Conservation (phyloP, 1,140 invertebrate genomes). For the Papilio polyxenes region DNA sequence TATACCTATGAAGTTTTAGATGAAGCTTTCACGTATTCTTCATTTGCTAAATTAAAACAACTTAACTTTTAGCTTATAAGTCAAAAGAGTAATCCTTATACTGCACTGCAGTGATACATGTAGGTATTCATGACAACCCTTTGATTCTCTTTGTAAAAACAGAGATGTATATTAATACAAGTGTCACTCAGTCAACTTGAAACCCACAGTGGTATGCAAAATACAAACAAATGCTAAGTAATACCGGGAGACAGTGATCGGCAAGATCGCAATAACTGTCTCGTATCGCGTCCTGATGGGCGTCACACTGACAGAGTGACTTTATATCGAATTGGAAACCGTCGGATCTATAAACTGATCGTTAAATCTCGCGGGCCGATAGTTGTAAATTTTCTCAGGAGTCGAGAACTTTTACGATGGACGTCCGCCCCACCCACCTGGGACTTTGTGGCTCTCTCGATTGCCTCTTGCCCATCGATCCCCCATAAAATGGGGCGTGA, state of each 20-base stretch:
- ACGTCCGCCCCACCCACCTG: conserved; percentile 69
- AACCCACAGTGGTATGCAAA: background rate
- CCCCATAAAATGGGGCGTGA: conserved; percentile 66
- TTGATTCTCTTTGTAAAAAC: no score
- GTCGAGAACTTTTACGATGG: conserved; percentile 72
- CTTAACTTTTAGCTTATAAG: background rate
- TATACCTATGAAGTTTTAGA: background rate
- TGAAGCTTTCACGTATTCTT: no score
- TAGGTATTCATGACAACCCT: no score
- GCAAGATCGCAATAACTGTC: conserved; percentile 38
- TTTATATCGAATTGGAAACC: conserved; percentile 74
- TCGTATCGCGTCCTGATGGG: conserved; percentile 53
- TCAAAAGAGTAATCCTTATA: no score
- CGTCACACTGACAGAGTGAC: conserved; percentile 65
- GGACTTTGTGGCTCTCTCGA: conserved; percentile 65
- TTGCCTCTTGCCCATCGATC: conserved; percentile 64
- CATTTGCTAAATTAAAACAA: background rate
- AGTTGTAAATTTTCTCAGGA: conserved; percentile 75
- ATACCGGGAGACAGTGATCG: conserved; percentile 9
- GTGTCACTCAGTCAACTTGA: background rate
- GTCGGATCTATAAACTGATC: conserved; percentile 75
- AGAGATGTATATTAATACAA: background rate
- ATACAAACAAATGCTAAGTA: conserved; percentile 5
- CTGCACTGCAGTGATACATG: no score
- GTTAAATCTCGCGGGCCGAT: conserved; percentile 75